Evolutionary conservation across 2,797 vertebrate species (phyloP).

Genomic region (Geotrypetes seraphini): DNA sequence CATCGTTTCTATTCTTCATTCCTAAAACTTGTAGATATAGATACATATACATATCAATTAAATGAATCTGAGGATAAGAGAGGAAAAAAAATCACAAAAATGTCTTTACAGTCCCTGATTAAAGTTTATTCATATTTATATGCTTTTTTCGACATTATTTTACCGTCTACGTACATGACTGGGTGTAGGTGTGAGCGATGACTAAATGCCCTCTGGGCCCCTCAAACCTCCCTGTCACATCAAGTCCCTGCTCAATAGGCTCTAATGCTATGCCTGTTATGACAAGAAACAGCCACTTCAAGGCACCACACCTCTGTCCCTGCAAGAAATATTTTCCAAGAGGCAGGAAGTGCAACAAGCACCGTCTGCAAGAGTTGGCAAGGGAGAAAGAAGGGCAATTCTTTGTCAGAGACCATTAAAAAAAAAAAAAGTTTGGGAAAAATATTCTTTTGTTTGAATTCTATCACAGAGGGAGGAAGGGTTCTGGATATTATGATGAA

Average conservation of each 20-base stretch:
- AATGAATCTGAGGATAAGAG: constrained; percentile 10
- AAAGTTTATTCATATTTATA: constrained; percentile 16
- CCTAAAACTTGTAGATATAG: no score
- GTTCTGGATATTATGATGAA: constrained; percentile 53
- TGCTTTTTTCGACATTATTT: constrained; percentile 28
- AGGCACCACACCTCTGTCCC: constrained; percentile 78
- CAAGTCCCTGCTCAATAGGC: constrained; percentile 65
- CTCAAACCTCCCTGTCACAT: constrained; percentile 75
- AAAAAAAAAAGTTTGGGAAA: constrained; percentile 22
- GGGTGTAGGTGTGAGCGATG: constrained; percentile 46
- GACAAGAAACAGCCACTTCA: constrained; percentile 77
- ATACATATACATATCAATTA: no score
- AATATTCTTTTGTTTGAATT: constrained; percentile 13
- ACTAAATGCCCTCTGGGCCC: constrained; percentile 55
- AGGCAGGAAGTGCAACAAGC: constrained; percentile 39
- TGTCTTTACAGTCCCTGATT: no score
- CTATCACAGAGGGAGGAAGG: neutral
- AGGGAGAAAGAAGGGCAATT: constrained; percentile 46
- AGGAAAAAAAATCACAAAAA: neutral
- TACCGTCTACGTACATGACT: constrained; percentile 26
- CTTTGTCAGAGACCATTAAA: constrained; percentile 45
- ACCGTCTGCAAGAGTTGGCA: constrained; percentile 53
- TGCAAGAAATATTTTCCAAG: constrained; percentile 49
- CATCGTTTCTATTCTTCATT: no score
- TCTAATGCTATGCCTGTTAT: constrained; percentile 84